Percentiles rank a stretch among this genome's conserved stretches.
Conservation (phyloP, 2,113 vertebrate species). For the Climacteris rufus region DNA sequence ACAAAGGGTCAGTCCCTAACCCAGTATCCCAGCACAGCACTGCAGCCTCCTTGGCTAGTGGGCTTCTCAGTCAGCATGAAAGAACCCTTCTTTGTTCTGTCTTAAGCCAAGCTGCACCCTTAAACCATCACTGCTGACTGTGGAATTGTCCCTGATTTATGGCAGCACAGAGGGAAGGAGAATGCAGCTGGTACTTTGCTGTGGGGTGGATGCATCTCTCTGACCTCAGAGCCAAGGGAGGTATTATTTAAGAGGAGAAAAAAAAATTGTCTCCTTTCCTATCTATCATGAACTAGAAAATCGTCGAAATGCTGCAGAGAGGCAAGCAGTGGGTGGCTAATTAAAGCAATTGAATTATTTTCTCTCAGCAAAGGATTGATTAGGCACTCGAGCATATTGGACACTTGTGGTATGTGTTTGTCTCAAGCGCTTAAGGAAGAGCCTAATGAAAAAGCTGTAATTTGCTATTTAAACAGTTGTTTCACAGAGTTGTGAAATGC, state of each 20-base stretch:
- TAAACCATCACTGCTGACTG: neutral
- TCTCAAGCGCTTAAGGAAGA: constrained; percentile 41
- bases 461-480: constrained; percentile 48
- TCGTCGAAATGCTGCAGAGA: constrained; percentile 24
- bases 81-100: neutral
- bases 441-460: constrained; percentile 51
- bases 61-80: neutral
- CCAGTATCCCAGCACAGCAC: neutral
- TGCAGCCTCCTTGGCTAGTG: rapidly evolving
- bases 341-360: constrained; percentile 72
- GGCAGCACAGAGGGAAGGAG: neutral
- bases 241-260: neutral
- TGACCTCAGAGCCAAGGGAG: neutral
- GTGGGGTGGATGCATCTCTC: neutral
- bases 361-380: constrained; percentile 64
- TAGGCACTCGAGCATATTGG: constrained; percentile 49
- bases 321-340: constrained; percentile 59
- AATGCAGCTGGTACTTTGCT: neutral
- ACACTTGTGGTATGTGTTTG: constrained; percentile 43
- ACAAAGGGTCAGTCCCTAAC: neutral
- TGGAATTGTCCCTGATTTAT: neutral
- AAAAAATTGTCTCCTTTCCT: neutral
- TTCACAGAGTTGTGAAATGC: constrained; percentile 23
- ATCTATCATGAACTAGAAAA: constrained; percentile 21
- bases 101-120: neutral